Base-by-base conservation (phyloP, 2,888 invertebrate species). In the Pharmacophagus antenor region DNA sequence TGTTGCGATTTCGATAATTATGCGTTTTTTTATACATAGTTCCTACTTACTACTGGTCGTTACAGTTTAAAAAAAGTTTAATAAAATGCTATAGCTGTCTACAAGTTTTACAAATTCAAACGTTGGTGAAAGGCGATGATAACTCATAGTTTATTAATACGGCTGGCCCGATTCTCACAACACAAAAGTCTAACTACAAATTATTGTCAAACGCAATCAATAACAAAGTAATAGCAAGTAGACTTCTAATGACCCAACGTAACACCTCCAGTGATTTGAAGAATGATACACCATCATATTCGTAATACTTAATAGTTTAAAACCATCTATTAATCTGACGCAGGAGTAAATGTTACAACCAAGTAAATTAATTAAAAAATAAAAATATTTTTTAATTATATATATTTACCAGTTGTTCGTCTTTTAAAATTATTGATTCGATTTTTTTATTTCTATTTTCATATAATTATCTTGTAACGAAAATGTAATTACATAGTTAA, bases 121-220 rank as follows among this genome's bases (percentile, higher is more conserved):
- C 52, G 61, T 55, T 64, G 65, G 71, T 72, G 71, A 73, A 74
- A 73, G 71, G 73, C 65, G 63, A 66, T 66, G 65, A 66, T 66
- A 63, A 63, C 23, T 50, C 58, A 57, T 67, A 65, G 63, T 67
- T 66, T 68, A 71, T 68, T 63, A 67, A 61, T 59, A 64, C 52
- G 63, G 67, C 23, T 15, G 67, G 73, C 74, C 78, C 65, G 74
- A 66, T 84, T 84, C 77, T 68, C 79, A 80, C 70, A 72, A 65
- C 73, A 78, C 80, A 31, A 61, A 51, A 56, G 44, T 44, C 42
- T 64, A 67, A 73, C 69, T 69, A 79, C 76, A 76, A 77, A 79
- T 82, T 77, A 82, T 82, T 79, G 81, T 82, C 80, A 80, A 76
- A 72, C 72, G 74, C 77, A 84, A 86, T 85, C 79, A 80, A 85